These are phyloP conservation scores for Glaucidium brasilianum DNA, from an alignment of 2,113 vertebrate species.

Conservation along the genomic window DNA sequence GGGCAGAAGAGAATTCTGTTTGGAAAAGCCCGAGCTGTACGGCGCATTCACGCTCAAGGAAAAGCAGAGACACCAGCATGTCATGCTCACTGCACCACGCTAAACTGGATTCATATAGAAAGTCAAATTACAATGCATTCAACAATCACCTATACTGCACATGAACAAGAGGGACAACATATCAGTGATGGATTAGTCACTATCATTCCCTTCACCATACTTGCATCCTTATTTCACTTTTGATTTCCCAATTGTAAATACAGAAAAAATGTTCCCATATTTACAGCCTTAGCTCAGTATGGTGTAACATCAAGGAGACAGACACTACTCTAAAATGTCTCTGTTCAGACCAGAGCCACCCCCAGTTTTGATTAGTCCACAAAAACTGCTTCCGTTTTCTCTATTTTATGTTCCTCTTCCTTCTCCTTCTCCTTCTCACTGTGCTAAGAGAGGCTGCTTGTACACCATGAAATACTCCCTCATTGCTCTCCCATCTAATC, in stretches of 20 bases:
- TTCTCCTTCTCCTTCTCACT: not conserved
- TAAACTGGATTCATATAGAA: not conserved
- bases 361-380: not conserved
- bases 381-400: not conserved
- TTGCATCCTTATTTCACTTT: not conserved
- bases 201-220: not conserved
- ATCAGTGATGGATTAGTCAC: not conserved
- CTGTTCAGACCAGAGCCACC: not conserved
- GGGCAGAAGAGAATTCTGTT: not conserved
- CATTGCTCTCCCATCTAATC: not conserved
- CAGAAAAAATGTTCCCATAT: not conserved
- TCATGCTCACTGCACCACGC: not conserved
- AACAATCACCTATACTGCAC: fast-evolving
- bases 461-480: not conserved
- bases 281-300: not conserved
- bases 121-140: not conserved
- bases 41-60: not conserved
- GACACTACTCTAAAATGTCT: not conserved
- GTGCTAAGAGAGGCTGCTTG: not conserved
- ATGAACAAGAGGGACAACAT: not conserved
- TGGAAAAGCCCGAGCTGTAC: not conserved
- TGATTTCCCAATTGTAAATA: not conserved
- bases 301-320: not conserved
- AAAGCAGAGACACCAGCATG: not conserved
- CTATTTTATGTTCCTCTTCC: not conserved